These are phyloP conservation scores for Otolemur crassicaudatus DNA, from an alignment of 2,797 vertebrate species.

Conservation along the genomic window DNA sequence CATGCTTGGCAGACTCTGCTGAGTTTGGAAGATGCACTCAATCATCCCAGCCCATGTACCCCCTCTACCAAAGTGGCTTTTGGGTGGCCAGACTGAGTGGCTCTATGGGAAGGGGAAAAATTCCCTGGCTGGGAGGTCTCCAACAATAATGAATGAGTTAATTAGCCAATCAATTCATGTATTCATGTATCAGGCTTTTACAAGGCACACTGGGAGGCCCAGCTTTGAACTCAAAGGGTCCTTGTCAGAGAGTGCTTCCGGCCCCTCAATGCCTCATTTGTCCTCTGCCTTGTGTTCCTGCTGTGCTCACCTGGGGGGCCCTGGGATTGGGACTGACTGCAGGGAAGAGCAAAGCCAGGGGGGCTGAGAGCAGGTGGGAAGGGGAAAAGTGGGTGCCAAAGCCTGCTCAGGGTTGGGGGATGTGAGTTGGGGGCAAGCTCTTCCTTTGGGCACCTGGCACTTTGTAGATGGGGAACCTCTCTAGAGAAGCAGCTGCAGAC, in stretches of 20 bases:
- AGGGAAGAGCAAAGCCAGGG: neutral
- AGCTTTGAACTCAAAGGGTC: neutral
- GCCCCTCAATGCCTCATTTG: neutral
- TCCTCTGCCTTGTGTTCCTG: fast-evolving
- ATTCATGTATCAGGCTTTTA: neutral
- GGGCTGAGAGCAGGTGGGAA: neutral
- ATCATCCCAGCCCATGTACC: fast-evolving
- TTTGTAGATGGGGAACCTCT: neutral
- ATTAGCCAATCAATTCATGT: neutral
- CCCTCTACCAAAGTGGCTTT: neutral
- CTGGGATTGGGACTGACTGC: neutral
- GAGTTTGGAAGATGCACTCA: neutral
- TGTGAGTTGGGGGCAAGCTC: fast-evolving
- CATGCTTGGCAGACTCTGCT: neutral
- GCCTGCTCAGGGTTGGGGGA: neutral
- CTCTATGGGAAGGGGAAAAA: neutral
- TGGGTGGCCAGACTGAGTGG: neutral
- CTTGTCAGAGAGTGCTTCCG: neutral
- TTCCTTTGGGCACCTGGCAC: neutral
- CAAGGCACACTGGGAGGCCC: neutral
- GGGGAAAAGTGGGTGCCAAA: neutral
- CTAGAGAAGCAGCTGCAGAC: neutral
- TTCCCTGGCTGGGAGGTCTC: neutral
- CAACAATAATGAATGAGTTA: neutral
- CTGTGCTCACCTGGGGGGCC: neutral